Conservation (phyloP, 2,113 vertebrate species). For the Phyllopteryx taeniolatus region DNA sequence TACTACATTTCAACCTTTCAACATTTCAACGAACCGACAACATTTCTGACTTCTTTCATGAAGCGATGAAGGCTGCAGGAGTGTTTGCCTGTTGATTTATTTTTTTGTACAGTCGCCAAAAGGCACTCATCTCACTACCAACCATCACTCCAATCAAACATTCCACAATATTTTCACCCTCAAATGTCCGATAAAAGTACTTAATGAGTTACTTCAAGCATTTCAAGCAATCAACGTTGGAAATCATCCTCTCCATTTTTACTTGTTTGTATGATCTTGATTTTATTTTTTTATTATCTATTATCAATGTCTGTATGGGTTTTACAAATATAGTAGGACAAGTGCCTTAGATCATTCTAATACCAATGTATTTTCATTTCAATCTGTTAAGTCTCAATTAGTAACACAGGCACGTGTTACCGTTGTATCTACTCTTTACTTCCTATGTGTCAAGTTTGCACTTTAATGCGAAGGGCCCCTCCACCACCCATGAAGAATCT, state of each 20-base stretch:
- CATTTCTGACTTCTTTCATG: slow-evolving; percentile 18
- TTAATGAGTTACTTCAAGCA: slow-evolving; percentile 5
- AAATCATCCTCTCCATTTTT: slow-evolving; percentile 9
- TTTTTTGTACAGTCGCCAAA: slow-evolving; percentile 25
- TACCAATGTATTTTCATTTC: slow-evolving; percentile 19
- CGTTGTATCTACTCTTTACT: not conserved
- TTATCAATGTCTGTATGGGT: slow-evolving; percentile 10
- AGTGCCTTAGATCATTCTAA: not conserved
- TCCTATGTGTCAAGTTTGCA: slow-evolving; percentile 30
- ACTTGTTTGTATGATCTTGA: not conserved
- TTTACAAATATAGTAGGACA: not conserved
- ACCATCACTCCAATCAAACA: not conserved
- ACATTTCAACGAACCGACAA: not conserved
- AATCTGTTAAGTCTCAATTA: slow-evolving; percentile 11
- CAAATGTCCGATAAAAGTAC: slow-evolving; percentile 23
- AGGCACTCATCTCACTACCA: not conserved
- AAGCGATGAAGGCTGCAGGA: slow-evolving; percentile 17
- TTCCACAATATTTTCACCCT: slow-evolving; percentile 16
- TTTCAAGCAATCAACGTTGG: slow-evolving; percentile 10
- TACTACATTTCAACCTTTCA: slow-evolving; percentile 3
- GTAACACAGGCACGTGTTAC: not conserved
- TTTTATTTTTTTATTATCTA: slow-evolving; percentile 1
- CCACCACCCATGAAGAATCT: too few species aligned
- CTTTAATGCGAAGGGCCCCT: not conserved
- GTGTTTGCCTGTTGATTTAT: not conserved